A percentile compares a stretch with the other conserved stretches of the same genome.
These are phyloP conservation scores for Microctonus hyperodae DNA, from an alignment of 2,888 invertebrate species.

Conservation along the genomic window DNA sequence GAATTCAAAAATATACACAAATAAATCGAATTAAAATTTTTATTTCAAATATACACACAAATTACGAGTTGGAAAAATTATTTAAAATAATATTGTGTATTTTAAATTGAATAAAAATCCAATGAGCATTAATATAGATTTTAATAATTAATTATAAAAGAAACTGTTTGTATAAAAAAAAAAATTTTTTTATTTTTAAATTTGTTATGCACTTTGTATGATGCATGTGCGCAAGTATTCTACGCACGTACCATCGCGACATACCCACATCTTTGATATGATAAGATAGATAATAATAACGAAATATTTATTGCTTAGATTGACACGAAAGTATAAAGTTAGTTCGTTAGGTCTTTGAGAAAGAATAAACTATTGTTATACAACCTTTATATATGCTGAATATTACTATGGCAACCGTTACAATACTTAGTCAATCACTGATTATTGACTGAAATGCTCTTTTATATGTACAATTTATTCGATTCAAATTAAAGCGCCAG, in stretches of 20 bases:
- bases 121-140: background rate
- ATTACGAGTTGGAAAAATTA: background rate
- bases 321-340: background rate
- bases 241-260: slow-evolving; percentile 45
- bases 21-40: background rate
- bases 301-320: background rate
- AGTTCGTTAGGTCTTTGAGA: slow-evolving; percentile 1
- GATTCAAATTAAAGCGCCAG: slow-evolving; percentile 10
- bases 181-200: too few relatives aligned
- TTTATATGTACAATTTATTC: slow-evolving; percentile 28
- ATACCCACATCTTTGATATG: slow-evolving; percentile 42
- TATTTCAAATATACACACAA: background rate
- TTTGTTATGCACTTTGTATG: slow-evolving; percentile 12
- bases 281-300: background rate
- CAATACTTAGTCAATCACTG: slow-evolving; percentile 37
- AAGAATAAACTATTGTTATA: slow-evolving; percentile 8
- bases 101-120: background rate
- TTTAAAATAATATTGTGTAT: background rate
- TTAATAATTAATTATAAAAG: background rate
- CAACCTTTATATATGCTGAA: slow-evolving; percentile 10
- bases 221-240: slow-evolving; percentile 37
- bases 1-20: background rate
- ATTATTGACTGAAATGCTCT: slow-evolving; percentile 43
- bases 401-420: slow-evolving; percentile 47
- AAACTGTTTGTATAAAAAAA: background rate